Percentiles rank a stretch among this genome's conserved stretches.
These are phyloP conservation scores for Peromyscus melanophrys DNA, from an alignment of 2,797 vertebrate genomes.

Conservation along the genomic window DNA sequence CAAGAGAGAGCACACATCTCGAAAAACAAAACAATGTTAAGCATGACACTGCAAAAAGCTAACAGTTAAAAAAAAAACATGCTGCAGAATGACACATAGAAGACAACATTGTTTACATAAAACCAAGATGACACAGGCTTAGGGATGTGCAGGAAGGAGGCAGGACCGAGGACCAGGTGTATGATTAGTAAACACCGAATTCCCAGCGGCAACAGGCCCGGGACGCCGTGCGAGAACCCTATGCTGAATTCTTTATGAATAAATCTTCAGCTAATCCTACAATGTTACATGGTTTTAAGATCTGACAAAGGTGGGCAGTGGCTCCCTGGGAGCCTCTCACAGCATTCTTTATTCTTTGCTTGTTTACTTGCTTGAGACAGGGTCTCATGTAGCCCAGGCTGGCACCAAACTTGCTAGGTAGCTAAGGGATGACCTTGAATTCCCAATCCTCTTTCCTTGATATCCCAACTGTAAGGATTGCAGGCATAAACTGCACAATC, in stretches of 20 bases:
- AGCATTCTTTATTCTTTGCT: background rate
- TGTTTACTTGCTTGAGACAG: background rate
- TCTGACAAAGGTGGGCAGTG: background rate
- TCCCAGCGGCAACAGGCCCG: rapidly evolving
- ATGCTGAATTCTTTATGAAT: background rate
- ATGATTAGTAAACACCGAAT: background rate
- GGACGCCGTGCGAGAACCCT: rapidly evolving
- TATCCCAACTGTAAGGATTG: no score
- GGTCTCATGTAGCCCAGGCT: background rate
- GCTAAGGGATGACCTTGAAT: background rate
- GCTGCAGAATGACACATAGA: background rate
- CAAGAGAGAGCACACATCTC: background rate
- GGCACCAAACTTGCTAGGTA: background rate
- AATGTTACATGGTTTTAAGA: background rate
- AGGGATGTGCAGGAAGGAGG: background rate
- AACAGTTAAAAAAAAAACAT: background rate
- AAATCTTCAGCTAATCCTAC: background rate
- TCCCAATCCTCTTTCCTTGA: no score
- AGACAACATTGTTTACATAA: background rate
- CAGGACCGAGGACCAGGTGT: background rate
- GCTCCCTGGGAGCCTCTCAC: background rate
- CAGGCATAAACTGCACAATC: background rate
- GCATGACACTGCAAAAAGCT: background rate
- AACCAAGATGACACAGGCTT: background rate
- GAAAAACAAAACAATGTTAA: background rate